Base-by-base conservation (phyloP, 53 echinoderm and acorn worm species). In the Paracentrotus lividus region DNA sequence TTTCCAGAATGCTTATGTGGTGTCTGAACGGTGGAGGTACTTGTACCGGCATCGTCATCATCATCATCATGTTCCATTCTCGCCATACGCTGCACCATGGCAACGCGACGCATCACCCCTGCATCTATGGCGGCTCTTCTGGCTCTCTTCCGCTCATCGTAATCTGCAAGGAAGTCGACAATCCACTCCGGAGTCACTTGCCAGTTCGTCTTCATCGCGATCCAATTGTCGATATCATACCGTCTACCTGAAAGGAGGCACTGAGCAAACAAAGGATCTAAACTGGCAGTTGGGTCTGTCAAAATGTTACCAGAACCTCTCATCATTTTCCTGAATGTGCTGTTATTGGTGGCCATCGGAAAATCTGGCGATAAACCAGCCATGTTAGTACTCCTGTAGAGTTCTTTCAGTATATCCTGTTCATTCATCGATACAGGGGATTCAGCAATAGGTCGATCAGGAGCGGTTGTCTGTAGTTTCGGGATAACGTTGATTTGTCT, bases 91-190 rank as follows among this genome's bases (percentile, higher is more conserved):
- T 92, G 92, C 27, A 33, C 91, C 72, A 72, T 90, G 33, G 92
- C 92, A 24, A 92, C 92, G 20, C 92, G 58, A 40, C 92, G 92
- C 92, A 92, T 92, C 57, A 92, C 92, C 36, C 81, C 81, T 26
- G 92, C 92, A 56, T 92, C 92, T 1, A 36, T 23, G 34, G 56
- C 81, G 14, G 57, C 92, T 78, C 58, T 92, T 77, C 56, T 77
- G 2, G 57, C 81, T 33, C 81, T 52, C 58, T 92, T 77, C 24
- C 92, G 53, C 26, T 59, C 42, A 56, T 92, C 92, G 59, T 27
- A 78, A 27, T 78, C 92, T 13, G 45, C 58, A 33, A 78, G 55
- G 58, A 92, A 92, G 57, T 92, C 81, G 8, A 78, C 92, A 24
- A 92, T 53, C 92, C 92, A 92, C 42, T 77, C 45, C 14, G 92